Evolutionary conservation across 2,113 vertebrate genomes (phyloP).

Genomic region (Lonchura striata): DNA sequence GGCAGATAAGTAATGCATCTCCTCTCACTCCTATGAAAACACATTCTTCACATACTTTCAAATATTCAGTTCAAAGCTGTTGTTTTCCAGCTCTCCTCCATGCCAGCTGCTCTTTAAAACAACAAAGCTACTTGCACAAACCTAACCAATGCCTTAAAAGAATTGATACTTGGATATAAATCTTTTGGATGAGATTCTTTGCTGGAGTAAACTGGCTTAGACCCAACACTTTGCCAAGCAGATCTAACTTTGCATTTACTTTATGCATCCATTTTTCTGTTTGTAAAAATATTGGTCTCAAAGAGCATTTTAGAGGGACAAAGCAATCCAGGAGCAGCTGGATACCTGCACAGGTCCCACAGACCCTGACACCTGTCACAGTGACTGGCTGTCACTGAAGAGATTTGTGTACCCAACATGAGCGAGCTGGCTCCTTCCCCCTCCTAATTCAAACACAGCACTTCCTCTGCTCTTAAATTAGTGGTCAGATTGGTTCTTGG

Average conservation of each 20-base stretch:
- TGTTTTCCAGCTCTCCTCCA: conserved; percentile 11
- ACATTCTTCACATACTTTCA: neutral
- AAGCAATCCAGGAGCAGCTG: neutral
- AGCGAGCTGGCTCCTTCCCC: neutral
- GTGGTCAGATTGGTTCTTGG: conserved; percentile 2
- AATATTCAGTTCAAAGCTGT: neutral
- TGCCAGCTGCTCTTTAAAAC: neutral
- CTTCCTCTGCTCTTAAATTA: conserved; percentile 14
- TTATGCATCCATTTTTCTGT: neutral
- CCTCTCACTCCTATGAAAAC: neutral
- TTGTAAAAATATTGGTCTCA: neutral
- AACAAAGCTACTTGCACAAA: neutral
- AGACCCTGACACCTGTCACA: neutral
- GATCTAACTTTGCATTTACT: neutral
- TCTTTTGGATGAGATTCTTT: neutral
- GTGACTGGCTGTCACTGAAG: neutral
- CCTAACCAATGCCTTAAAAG: neutral
- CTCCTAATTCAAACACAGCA: neutral
- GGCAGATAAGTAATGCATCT: neutral
- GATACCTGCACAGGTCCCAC: neutral
- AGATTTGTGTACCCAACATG: neutral
- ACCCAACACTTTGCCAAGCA: neutral
- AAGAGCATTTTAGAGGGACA: neutral
- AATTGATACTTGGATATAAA: neutral
- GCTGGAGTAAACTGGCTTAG: neutral